These are phyloP conservation scores for Hoplias malabaricus DNA, from an alignment of 2,113 vertebrate species.

Conservation along the genomic window DNA sequence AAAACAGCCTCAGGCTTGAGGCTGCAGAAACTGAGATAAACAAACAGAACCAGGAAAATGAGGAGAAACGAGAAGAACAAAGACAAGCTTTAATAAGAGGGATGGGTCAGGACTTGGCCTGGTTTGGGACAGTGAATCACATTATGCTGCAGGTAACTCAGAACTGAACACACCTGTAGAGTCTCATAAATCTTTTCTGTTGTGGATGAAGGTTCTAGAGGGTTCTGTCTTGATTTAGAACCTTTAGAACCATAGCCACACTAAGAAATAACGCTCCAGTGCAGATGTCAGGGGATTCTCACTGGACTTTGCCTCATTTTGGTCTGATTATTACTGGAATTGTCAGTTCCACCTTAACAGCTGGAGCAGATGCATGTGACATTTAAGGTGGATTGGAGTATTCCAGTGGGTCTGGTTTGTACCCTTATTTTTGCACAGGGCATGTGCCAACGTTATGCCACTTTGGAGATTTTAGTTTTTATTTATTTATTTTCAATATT, in stretches of 20 bases:
- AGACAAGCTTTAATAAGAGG: too few relatives aligned
- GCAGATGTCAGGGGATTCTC: background rate
- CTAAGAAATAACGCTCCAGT: background rate
- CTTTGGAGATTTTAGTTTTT: too few relatives aligned
- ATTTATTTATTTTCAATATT: background rate
- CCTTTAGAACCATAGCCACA: background rate
- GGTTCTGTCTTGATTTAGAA: background rate
- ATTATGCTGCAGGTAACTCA: conserved; percentile 30
- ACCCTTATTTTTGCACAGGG: background rate
- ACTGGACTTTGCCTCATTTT: background rate
- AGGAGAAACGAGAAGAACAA: too few relatives aligned
- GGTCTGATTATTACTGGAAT: too few relatives aligned
- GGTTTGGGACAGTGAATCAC: background rate
- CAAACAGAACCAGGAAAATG: background rate
- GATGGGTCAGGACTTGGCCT: too few relatives aligned
- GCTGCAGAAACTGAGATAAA: background rate
- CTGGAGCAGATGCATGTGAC: too few relatives aligned
- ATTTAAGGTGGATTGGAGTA: background rate
- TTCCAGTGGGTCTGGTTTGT: background rate
- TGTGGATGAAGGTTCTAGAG: background rate
- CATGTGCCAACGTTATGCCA: too few relatives aligned
- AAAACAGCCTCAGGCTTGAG: conserved; percentile 3
- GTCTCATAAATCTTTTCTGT: background rate
- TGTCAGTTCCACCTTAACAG: too few relatives aligned
- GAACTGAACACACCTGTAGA: background rate